phyloP scores from a whole-genome alignment of 2,797 vertebrate genomes.

The Malurus leucopterus region DNA sequence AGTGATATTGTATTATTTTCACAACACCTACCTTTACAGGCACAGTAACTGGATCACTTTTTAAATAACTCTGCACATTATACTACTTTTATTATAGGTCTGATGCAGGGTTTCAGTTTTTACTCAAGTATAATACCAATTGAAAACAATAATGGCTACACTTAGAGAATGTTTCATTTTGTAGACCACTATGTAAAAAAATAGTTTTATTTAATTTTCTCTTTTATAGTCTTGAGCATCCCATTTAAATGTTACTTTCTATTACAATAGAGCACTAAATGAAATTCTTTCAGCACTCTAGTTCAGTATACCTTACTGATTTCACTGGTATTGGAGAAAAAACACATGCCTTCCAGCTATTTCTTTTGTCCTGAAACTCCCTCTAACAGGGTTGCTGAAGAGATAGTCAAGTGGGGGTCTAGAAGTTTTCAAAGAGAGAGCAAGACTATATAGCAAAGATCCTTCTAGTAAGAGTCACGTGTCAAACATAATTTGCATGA shows the following conservation, averaged over 20 bases:
- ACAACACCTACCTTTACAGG: background rate
- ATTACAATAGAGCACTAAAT: background rate
- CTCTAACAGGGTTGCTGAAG: background rate
- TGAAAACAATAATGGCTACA: slow-evolving; percentile 52
- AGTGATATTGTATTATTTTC: slow-evolving; percentile 20
- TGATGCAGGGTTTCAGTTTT: slow-evolving; percentile 15
- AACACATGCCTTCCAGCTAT: background rate
- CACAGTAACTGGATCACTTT: slow-evolving; percentile 10
- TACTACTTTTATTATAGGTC: slow-evolving; percentile 23
- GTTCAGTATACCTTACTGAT: background rate
- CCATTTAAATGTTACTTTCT: slow-evolving; percentile 1
- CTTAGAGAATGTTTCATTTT: slow-evolving; percentile 47
- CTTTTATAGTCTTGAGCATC: slow-evolving; percentile 1
- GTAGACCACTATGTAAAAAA: slow-evolving; percentile 45
- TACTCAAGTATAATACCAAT: background rate
- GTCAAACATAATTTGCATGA: slow-evolving; percentile 18
- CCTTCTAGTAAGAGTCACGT: background rate
- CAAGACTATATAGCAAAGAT: background rate
- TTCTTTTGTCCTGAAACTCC: background rate
- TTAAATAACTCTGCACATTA: slow-evolving; percentile 26
- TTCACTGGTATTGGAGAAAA: background rate
- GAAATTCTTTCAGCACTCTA: slow-evolving; percentile 12
- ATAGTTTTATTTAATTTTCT: slow-evolving; percentile 47
- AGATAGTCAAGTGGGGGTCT: background rate
- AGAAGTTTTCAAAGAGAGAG: background rate